Base-by-base conservation (phyloP, 1,140 invertebrate genomes). In the Scaptomyza montana region DNA sequence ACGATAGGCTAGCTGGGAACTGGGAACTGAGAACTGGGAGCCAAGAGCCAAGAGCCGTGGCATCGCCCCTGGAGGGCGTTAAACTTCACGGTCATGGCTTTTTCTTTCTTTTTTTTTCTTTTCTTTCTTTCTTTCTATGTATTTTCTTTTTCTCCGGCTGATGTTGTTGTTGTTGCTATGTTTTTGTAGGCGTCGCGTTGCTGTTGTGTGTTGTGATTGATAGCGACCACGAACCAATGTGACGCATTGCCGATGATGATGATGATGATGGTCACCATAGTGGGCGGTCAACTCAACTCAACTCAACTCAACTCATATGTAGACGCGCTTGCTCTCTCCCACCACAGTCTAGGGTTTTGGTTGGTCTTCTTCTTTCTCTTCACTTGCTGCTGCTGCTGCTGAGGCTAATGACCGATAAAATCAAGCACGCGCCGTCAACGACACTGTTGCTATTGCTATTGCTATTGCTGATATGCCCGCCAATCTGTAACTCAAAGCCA, bases 21-120 rank as follows among this genome's bases (percentile, higher is more conserved):
- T 43, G 62, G 45, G 30, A 28, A 25, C 12, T 63, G 62, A 28
- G 41, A 46, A 50, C 61, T 39, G 63, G 36, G 64, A 36, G 19
- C 9, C 46, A 7, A 30, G 53, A 19, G 28, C 53, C 33, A 7
- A 30, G 53, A 19, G 28, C 53, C 33, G 69, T 80, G 66, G 79
- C 77, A 86, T 85, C 77, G 84, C 65, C 57, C 64, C 63, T 57
- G 56, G 87, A 90, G 89, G 87, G 79, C 87, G 89, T 90, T 90
- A 80, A 90, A 90, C 87, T 89, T 90, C 87, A 90, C 89, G 87
- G 87, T 90, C 87, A 90, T 87, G 89, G 87, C 87, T 85, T 84
- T 84, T 89, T 87, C 70, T 75, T 85, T 81, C 59, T 66, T 79
- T 25, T 25, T 4, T 78, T 43, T 65, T 16, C 13, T 43, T 56